phyloP scores from a whole-genome alignment of 2,888 invertebrate species.

The Synanthedon formicaeformis region DNA sequence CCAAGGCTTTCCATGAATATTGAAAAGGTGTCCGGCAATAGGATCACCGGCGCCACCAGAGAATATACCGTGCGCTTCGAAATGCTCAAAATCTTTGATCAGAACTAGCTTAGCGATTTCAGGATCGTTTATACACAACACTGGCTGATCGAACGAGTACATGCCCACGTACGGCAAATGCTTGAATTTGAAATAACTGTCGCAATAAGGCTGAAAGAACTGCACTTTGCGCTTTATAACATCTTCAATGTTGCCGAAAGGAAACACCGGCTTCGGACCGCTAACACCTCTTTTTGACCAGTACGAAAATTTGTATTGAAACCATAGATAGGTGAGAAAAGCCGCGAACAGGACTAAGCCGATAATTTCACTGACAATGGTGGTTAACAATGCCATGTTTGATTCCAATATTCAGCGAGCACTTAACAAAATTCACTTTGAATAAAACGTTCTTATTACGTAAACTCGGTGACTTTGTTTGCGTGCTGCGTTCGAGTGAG shows the following conservation, averaged over 20 bases:
- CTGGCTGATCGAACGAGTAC: constrained; percentile 73
- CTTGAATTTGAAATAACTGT: constrained; percentile 69
- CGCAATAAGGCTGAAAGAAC: constrained; percentile 72
- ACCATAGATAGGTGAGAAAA: constrained; percentile 26
- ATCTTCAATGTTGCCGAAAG: constrained; percentile 72
- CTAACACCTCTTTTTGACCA: constrained; percentile 72
- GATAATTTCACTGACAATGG: constrained; percentile 3
- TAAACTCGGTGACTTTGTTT: not conserved
- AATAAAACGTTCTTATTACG: not conserved
- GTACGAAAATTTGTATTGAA: constrained; percentile 60
- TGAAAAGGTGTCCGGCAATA: constrained; percentile 72
- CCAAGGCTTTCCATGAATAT: constrained; percentile 72
- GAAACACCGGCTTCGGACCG: constrained; percentile 69
- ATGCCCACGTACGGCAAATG: constrained; percentile 67
- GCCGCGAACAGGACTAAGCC: constrained; percentile 2
- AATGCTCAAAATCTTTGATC: constrained; percentile 73
- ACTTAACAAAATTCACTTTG: not conserved
- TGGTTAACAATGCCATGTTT: not conserved
- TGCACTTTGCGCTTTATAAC: constrained; percentile 67
- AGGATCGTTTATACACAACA: constrained; percentile 73
- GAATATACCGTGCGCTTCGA: constrained; percentile 75
- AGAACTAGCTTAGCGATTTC: constrained; percentile 72
- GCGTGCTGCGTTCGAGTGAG: not conserved
- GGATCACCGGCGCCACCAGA: constrained; percentile 73
- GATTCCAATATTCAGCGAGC: too few relatives aligned